Percentiles rank a stretch among this genome's conserved stretches.
phyloP scores from a whole-genome alignment of 2,113 vertebrate species.

The Apus apus region DNA sequence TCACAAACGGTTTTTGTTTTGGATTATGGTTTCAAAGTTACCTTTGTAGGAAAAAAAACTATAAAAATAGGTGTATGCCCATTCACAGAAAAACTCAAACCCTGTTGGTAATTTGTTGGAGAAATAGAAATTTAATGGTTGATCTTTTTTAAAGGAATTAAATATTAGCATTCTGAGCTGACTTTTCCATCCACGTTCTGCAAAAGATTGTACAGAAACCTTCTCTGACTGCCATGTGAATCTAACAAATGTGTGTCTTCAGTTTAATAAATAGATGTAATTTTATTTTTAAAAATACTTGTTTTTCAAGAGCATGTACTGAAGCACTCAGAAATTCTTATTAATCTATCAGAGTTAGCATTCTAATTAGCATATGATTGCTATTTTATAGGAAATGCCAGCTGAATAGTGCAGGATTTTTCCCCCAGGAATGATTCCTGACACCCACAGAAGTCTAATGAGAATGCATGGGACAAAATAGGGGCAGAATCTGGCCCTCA shows the following conservation, averaged over 20 bases:
- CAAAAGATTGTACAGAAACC: background rate
- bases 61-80: background rate
- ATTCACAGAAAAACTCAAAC: background rate
- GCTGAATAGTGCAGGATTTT: background rate
- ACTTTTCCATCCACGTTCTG: background rate
- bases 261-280: background rate
- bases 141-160: slow-evolving; percentile 1
- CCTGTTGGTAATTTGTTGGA: background rate
- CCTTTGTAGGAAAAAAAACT: background rate
- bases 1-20: background rate
- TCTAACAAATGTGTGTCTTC: background rate
- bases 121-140: background rate
- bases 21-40: background rate
- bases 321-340: slow-evolving; percentile 19
- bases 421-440: background rate
- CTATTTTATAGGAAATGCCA: background rate
- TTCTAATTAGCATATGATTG: background rate
- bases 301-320: background rate
- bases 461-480: background rate
- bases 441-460: background rate
- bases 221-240: background rate
- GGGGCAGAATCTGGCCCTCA: background rate
- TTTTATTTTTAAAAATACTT: background rate
- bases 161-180: slow-evolving; percentile 19
- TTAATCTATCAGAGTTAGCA: background rate